Evolutionary conservation across 2,113 vertebrate species (phyloP), one percentile per base, ranked within the genome.

Genomic region (Pithys albifrons): DNA sequence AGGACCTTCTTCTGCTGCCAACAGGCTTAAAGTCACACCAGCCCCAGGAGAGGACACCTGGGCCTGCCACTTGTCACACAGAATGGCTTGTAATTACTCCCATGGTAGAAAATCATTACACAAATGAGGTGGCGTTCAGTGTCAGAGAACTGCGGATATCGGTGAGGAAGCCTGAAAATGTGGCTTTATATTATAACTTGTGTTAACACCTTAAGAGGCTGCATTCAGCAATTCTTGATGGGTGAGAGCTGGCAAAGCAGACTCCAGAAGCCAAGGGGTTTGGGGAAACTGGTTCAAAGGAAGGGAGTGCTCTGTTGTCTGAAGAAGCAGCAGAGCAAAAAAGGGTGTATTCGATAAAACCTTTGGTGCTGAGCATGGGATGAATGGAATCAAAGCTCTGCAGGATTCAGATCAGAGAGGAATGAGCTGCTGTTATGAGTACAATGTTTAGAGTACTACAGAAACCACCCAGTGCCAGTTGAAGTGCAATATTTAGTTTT

Each of bases 11-110:
- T 0, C 55, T 67, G n/a, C 80, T 86, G 66, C 57, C 65, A 39
- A 8, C 0, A 4, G 57, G 33, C 33, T 54, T 37, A 35, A 59
- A 65, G 61, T 51, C 66, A n/a, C 5, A 2, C 12, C 1, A 1
- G 6, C 28, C 79, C 76, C 88, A n/a, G 2, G 18, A 51, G 18
- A 49, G 49, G 9, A n/a, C 7, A 5, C 11, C 69, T 58, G 43
- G 27, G 33, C 51, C 64, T 45, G 61, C 28, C 25, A 4, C 22
- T 70, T n/a, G 45, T 64, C 73, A 46, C 75, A 39, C 23, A 13
- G 55, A 33, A 8, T 17, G 52, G 55, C 69, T 86, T 45, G 5
- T 55, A 12, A 55, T 19, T 24, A 15, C 54, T 29, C 35, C 5
- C 20, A 4, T 0, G 2, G 35, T 37, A 46, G 48, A 84, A 93